Base-by-base conservation (phyloP, 1,140 invertebrate genomes). In the Chironomus tepperi region DNA sequence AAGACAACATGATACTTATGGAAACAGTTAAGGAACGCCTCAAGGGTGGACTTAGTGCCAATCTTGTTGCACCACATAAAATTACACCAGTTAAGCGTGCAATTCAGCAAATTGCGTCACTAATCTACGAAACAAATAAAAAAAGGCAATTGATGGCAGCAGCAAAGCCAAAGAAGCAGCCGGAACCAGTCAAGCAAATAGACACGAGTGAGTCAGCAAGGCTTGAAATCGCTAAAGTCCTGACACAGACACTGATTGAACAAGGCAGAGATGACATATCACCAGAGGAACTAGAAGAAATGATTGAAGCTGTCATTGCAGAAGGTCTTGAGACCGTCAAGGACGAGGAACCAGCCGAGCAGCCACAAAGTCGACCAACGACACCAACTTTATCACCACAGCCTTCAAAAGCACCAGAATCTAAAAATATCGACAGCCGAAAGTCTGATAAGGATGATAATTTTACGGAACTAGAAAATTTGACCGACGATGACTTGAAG, bases 1-100 rank as follows among this genome's bases (percentile, higher is more conserved):
- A 91, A 24, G 85, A 88, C 43, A 88, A 90, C 73, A 87, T 87
- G 77, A 89, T 92, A 0, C 83, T 93, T 65, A 88, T 95, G 74
- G 93, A 94, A 83, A 93, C 91, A 0, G 88, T 90, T 0, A 93
- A 93, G 79, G 92, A 94, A 79, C 94, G 93, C 80, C 82, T 95
- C 12, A 93, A 92, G 82, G 93, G 92, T 47, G 90, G 92, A 74
- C 80, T 92, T 43, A 88, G 91, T 76, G 91, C 92, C 7, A 90
- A 90, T 67, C 87, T 93, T 77, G 87, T 94, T 18, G 84, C 88
- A 64, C 76, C 76, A 67, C 79, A 82, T 77, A 82, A 81, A 79
- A 77, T 82, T 70, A 78, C 78, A 67, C 80, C 81, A 72, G 81
- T 81, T 34, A 82, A 82, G 77, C 80, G 79, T 75, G 79, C 82